Conservation (phyloP, 2,797 vertebrate species). For the Hapalemur alaotrensis region DNA sequence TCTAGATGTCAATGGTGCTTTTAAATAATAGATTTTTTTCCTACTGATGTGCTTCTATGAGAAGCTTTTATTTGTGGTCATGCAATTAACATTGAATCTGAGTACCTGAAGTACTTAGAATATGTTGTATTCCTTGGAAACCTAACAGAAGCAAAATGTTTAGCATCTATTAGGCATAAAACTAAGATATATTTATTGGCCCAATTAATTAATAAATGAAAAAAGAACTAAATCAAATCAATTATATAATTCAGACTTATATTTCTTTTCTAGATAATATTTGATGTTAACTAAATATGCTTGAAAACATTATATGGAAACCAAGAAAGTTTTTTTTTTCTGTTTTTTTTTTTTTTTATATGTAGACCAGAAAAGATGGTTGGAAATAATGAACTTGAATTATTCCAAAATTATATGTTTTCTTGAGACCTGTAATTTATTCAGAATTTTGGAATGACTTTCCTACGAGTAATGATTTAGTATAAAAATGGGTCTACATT, state of each 20-base stretch:
- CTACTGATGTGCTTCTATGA: background rate
- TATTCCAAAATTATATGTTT: background rate
- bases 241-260: background rate
- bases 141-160: background rate
- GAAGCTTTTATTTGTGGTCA: background rate
- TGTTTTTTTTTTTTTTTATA: too few species aligned
- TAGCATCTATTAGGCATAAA: background rate
- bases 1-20: background rate
- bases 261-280: background rate
- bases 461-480: background rate
- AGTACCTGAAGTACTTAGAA: background rate
- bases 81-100: background rate
- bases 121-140: background rate
- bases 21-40: background rate
- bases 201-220: background rate
- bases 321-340: background rate
- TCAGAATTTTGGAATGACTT: background rate
- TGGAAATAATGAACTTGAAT: background rate
- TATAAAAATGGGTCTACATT: background rate
- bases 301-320: background rate
- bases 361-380: background rate
- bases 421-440: background rate
- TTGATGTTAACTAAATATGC: background rate
- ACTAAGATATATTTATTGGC: background rate
- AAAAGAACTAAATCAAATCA: background rate